A percentile compares a stretch with the other conserved stretches of the same genome.
phyloP scores from a whole-genome alignment of 2,888 invertebrate genomes.

The Cryptus armator region DNA sequence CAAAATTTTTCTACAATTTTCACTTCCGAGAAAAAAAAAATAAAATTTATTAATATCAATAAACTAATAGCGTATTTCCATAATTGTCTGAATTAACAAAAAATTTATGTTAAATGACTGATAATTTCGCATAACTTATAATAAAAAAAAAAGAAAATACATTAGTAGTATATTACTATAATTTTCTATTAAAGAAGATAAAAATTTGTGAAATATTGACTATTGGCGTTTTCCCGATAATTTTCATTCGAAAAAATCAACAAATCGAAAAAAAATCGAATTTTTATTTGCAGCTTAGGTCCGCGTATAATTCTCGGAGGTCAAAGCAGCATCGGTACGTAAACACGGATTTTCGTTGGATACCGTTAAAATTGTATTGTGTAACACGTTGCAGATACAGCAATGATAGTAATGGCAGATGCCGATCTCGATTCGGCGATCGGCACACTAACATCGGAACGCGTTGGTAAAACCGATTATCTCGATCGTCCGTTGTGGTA shows the following conservation, averaged over 20 bases:
- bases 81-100: not conserved
- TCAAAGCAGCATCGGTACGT: constrained; percentile 65
- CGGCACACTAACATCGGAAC: constrained; percentile 57
- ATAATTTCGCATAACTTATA: too few relatives aligned
- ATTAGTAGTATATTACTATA: too few relatives aligned
- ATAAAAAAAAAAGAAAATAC: not conserved
- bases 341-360: not conserved
- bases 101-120: not conserved
- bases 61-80: not conserved
- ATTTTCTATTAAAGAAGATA: too few relatives aligned
- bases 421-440: constrained; percentile 66
- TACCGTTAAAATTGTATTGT: constrained; percentile 17
- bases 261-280: not conserved
- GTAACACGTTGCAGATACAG: constrained; percentile 44
- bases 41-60: too few relatives aligned
- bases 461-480: constrained; percentile 61
- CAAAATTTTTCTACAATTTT: not conserved
- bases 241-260: too few relatives aligned
- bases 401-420: constrained; percentile 67
- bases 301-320: constrained; percentile 63
- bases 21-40: too few relatives aligned
- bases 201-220: too few relatives aligned
- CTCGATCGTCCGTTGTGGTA: constrained; percentile 67
- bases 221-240: not conserved
- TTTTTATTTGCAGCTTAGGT: constrained; percentile 61